phyloP scores from a whole-genome alignment of 2,113 vertebrate genomes.

The Rousettus leschenaultii region DNA sequence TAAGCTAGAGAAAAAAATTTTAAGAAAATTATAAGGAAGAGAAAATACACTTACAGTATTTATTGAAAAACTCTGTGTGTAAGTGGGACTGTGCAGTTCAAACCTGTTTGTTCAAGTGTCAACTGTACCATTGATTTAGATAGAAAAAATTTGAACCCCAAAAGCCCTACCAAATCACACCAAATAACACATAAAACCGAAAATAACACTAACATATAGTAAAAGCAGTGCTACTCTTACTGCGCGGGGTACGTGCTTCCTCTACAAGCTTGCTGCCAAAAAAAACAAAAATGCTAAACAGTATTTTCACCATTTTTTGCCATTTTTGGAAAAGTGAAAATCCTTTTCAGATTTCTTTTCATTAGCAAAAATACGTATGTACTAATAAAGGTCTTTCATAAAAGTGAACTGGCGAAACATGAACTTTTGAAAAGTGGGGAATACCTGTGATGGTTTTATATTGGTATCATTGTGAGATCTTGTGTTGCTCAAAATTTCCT shows the following conservation, averaged over 20 bases:
- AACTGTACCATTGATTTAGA: not conserved
- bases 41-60: not conserved
- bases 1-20: not conserved
- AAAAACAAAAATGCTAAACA: not conserved
- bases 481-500: slow-evolving; percentile 18
- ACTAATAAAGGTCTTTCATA: not conserved
- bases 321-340: not conserved
- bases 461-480: not conserved
- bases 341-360: not conserved
- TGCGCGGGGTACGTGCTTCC: not conserved
- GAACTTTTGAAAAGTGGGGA: not conserved
- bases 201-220: not conserved
- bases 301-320: no score
- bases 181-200: not conserved
- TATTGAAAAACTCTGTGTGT: not conserved
- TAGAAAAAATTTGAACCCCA: not conserved
- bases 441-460: not conserved
- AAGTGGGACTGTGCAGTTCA: not conserved
- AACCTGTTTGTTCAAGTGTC: not conserved
- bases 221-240: not conserved
- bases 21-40: not conserved
- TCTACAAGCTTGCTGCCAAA: not conserved
- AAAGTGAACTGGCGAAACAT: no score
- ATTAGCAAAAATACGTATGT: not conserved
- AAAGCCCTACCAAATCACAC: not conserved